Evolutionary conservation across 2,888 invertebrate species (phyloP).

Genomic region (Drosophila anomelani): DNA sequence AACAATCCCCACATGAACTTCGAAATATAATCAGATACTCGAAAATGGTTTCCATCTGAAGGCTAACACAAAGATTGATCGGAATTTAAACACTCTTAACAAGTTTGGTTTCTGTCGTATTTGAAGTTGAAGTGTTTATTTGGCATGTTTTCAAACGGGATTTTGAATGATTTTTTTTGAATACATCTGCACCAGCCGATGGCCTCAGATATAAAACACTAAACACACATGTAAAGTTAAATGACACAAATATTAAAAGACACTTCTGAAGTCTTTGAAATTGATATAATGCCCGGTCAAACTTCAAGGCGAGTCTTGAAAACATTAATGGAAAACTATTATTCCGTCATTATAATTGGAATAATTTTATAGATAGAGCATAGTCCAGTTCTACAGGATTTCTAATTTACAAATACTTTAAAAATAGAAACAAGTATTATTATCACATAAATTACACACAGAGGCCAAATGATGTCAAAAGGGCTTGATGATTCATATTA

Average conservation of each 20-base stretch:
- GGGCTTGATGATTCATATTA: slow-evolving; percentile 1
- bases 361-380: background rate
- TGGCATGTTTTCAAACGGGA: slow-evolving; percentile 26
- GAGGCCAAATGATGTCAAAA: background rate
- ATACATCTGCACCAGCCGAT: slow-evolving; percentile 2
- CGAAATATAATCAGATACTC: slow-evolving; percentile 9
- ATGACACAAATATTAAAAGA: slow-evolving; percentile 3
- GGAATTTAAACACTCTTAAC: slow-evolving; percentile 24
- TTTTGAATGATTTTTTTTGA: slow-evolving; percentile 22
- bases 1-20: background rate
- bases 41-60: slow-evolving; percentile 8
- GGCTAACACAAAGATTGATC: slow-evolving; percentile 24
- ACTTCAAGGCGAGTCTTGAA: background rate
- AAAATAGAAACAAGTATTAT: background rate
- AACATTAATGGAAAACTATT: background rate
- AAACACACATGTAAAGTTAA: slow-evolving; percentile 1
- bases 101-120: slow-evolving; percentile 20
- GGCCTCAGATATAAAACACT: slow-evolving; percentile 6
- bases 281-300: too few relatives aligned
- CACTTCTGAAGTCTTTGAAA: background rate
- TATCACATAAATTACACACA: background rate
- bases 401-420: background rate
- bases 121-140: slow-evolving; percentile 33
- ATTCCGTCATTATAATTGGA: background rate
- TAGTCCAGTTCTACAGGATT: background rate